Evolutionary conservation across 2,888 invertebrate genomes (phyloP).

Genomic region (Lycaena phlaeas): DNA sequence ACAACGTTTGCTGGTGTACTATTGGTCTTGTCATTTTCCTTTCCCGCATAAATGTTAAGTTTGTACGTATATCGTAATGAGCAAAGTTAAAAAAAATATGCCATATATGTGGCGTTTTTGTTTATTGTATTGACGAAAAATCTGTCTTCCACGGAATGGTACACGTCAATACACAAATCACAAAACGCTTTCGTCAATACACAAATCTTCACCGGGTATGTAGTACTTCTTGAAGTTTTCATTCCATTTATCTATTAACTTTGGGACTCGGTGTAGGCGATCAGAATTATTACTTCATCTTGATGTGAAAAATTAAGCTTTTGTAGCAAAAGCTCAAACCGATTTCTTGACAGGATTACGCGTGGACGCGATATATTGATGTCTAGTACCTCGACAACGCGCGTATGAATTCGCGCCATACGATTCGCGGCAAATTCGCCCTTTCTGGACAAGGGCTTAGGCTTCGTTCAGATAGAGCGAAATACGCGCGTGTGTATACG

Average conservation of each 20-base stretch:
- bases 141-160: constrained; percentile 20
- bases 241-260: constrained; percentile 10
- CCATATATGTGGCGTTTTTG: constrained; percentile 21
- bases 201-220: constrained; percentile 13
- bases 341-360: constrained; percentile 11
- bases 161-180: constrained; percentile 12
- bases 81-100: constrained; percentile 21
- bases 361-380: constrained; percentile 10
- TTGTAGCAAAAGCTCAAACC: constrained; percentile 12
- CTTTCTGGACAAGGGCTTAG: too few species aligned
- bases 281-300: constrained; percentile 15
- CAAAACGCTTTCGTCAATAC: too few species aligned
- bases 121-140: constrained; percentile 18
- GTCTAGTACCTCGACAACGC: too few species aligned
- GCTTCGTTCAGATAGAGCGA: too few species aligned
- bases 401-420: too few species aligned
- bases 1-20: constrained; percentile 15
- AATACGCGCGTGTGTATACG: too few species aligned
- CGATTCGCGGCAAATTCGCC: too few species aligned
- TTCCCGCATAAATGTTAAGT: constrained; percentile 12
- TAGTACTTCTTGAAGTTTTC: constrained; percentile 8
- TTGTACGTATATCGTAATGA: constrained; percentile 15
- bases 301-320: constrained; percentile 15
- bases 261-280: too few species aligned
- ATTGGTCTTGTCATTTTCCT: constrained; percentile 12